Evolutionary conservation across 1,140 invertebrate genomes (phyloP).

Genomic region (Paraescarpia echinospica): DNA sequence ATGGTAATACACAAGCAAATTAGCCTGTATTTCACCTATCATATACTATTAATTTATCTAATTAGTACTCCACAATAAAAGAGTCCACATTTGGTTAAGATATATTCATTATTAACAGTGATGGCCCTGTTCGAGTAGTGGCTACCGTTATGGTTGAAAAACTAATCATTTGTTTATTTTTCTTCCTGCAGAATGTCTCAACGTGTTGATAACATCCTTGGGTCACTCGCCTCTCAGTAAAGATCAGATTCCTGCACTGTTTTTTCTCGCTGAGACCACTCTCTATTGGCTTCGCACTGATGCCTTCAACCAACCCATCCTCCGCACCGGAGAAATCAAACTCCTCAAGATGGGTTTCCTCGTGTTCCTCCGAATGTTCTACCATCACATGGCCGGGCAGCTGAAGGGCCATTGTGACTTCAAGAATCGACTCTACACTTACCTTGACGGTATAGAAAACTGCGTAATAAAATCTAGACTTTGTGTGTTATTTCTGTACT

Average conservation of each 20-base stretch:
- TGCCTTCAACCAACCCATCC: conserved; percentile 51
- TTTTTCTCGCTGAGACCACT: conserved; percentile 57
- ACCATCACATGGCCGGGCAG: conserved; percentile 57
- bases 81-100: too few relatives aligned
- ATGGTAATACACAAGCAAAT: too few relatives aligned
- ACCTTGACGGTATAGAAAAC: conserved; percentile 48
- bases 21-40: too few relatives aligned
- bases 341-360: conserved; percentile 55
- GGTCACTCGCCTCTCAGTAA: conserved; percentile 51
- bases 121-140: too few relatives aligned
- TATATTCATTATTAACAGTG: too few relatives aligned
- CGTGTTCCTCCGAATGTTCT: conserved; percentile 54
- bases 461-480: background rate
- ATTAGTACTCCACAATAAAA: too few relatives aligned
- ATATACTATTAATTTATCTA: too few relatives aligned
- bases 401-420: conserved; percentile 49
- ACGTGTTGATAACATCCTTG: conserved; percentile 52
- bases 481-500: background rate
- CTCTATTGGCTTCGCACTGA: conserved; percentile 59
- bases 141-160: background rate
- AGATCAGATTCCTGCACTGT: conserved; percentile 54
- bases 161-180: background rate
- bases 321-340: conserved; percentile 56
- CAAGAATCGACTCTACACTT: conserved; percentile 53
- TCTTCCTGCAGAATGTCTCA: conserved; percentile 48